These are phyloP conservation scores for Phyto melanocephala DNA, from an alignment of 2,888 invertebrate genomes.

Conservation along the genomic window DNA sequence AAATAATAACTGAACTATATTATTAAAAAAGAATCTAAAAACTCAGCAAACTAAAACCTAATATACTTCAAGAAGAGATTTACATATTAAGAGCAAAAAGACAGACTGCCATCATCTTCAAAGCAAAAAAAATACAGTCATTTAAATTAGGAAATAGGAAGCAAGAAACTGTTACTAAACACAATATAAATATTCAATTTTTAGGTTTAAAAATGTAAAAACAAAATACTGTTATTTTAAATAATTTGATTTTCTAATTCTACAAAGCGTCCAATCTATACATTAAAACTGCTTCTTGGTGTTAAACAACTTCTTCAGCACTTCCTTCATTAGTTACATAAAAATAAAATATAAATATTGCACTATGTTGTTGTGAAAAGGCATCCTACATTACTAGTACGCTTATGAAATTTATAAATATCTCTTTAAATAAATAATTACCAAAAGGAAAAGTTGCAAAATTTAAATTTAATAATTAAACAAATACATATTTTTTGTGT, in stretches of 20 bases:
- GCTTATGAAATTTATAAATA: background rate
- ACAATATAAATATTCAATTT: constrained; percentile 23
- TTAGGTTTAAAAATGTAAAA: constrained; percentile 13
- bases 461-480: constrained; percentile 37
- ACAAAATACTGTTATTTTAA: constrained; percentile 22
- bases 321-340: constrained; percentile 27
- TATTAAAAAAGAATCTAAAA: background rate
- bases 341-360: constrained; percentile 11
- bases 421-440: background rate
- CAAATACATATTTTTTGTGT: constrained; percentile 55
- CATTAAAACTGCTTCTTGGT: constrained; percentile 22
- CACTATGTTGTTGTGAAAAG: constrained; percentile 54
- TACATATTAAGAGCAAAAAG: constrained; percentile 14
- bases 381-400: background rate
- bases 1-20: background rate
- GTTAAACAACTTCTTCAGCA: constrained; percentile 29
- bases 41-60: constrained; percentile 2
- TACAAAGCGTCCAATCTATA: constrained; percentile 34
- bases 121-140: background rate
- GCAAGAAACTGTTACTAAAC: constrained; percentile 31
- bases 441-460: constrained; percentile 22
- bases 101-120: constrained; percentile 28
- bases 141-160: background rate
- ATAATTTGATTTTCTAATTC: constrained; percentile 1
- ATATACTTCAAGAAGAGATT: constrained; percentile 31